Evolutionary conservation across 2,797 vertebrate species (phyloP), one percentile per base, ranked within the genome.

Genomic region (Anisognathus igniventris): DNA sequence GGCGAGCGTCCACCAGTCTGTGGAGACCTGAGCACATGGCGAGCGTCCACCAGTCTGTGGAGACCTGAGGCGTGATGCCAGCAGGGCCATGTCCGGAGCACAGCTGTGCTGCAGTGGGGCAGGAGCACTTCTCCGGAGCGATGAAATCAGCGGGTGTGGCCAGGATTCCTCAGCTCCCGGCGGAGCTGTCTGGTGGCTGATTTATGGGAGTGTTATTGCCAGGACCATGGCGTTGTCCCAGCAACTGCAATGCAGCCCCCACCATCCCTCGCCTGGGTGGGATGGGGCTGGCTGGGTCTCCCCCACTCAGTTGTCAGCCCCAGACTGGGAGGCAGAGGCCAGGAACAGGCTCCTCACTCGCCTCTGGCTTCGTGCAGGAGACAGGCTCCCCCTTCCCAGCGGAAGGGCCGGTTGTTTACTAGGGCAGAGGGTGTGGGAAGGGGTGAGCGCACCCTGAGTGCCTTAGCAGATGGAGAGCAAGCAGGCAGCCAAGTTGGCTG

Each of bases 91-190:
- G 2, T 14, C 54, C 2, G 0, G n/a, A 57, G 39, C 3, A 5
- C 94, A 89, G 94, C 87, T 91, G 85, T 10, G 57, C 39, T 2
- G 18, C 3, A 1, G 21, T 5, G 2, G 61, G 30, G 86, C 22
- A 3, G 82, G 86, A 95, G 73, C n/a, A 1, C 68, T 88, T 82
- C 42, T 28, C 28, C 2, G 15, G 81, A 76, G 89, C 27, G 3
- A 85, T 96, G 94, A 96, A 93, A 88, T 95, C 91, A 89, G 80
- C 33, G 95, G 90, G 93, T 35, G 89, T 28, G 91, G 92, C 74
- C 19, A 40, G 90, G 86, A 87, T 93, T 88, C 95, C 87, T 95
- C 12, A 3, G 65, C 80, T 96, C 95, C 68, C 47, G 3, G 27
- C 1, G 64, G 94, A 68, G 79, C 50, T 48, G 61, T 83, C 82